Evolutionary conservation across 2,888 invertebrate species (phyloP).

Genomic region (Polymixis lichenea): DNA sequence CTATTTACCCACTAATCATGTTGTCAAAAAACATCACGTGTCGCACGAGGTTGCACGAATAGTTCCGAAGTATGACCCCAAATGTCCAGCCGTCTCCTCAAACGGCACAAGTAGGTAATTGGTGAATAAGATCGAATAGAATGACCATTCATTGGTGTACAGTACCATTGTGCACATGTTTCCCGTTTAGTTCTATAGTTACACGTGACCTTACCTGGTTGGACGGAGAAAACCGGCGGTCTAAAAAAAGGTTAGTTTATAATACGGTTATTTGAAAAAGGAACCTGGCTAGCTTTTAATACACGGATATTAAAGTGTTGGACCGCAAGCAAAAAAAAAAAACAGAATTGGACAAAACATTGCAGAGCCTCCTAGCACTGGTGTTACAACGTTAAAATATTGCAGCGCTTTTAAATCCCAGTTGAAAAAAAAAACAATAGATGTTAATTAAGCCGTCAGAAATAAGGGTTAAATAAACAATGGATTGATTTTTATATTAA

Average conservation of each 20-base stretch:
- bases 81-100: slow-evolving; percentile 44
- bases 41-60: slow-evolving; percentile 40
- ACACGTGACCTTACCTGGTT: slow-evolving; percentile 28
- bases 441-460: no score
- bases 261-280: not conserved
- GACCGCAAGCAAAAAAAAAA: not conserved
- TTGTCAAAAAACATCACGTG: slow-evolving; percentile 26
- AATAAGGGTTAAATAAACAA: not conserved
- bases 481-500: not conserved
- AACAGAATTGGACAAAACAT: not conserved
- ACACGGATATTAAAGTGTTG: not conserved
- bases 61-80: slow-evolving; percentile 36
- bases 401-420: no score
- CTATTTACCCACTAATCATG: not conserved
- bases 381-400: not conserved
- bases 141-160: slow-evolving; percentile 54
- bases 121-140: slow-evolving; percentile 58
- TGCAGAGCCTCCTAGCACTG: not conserved
- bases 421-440: no score
- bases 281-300: not conserved
- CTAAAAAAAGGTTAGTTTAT: slow-evolving; percentile 29
- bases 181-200: slow-evolving; percentile 30
- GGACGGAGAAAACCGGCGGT: not conserved
- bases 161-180: slow-evolving; percentile 43
- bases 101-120: slow-evolving; percentile 77